Percentiles rank a stretch among this genome's conserved stretches.
Conservation (phyloP, 2,797 vertebrate species). For the Manis crassicaudata region DNA sequence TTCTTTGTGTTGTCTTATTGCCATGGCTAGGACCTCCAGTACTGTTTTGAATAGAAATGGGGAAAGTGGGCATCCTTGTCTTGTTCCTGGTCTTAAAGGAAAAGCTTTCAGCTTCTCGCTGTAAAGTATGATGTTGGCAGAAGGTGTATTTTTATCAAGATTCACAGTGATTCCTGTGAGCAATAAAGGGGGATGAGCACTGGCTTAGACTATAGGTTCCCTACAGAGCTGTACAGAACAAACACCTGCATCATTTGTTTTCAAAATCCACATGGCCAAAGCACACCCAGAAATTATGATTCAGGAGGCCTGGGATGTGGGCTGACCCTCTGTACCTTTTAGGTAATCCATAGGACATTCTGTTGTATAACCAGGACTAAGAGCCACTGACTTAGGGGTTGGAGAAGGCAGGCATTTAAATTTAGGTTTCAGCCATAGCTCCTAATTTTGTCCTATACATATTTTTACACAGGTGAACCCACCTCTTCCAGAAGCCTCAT, state of each 20-base stretch:
- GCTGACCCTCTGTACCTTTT: background rate
- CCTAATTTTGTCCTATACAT: background rate
- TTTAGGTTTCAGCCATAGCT: background rate
- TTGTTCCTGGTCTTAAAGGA: too few relatives aligned
- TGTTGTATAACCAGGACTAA: background rate
- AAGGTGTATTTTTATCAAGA: background rate
- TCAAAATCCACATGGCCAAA: background rate
- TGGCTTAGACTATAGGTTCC: background rate
- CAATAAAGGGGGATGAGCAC: background rate
- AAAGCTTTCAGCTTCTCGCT: too few relatives aligned
- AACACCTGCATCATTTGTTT: background rate
- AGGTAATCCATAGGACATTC: background rate
- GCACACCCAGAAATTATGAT: background rate
- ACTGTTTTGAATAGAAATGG: too few relatives aligned
- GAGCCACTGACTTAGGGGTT: background rate
- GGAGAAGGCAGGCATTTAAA: background rate
- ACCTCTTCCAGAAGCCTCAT: background rate
- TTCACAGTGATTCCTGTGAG: background rate
- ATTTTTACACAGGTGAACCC: background rate
- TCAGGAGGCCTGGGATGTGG: background rate
- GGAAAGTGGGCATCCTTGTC: too few relatives aligned
- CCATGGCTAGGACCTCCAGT: too few relatives aligned
- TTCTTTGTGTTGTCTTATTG: too few relatives aligned
- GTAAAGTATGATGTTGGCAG: background rate
- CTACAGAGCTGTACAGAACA: background rate